Conservation (phyloP, 2,113 vertebrate species). For the Mixornis gularis region DNA sequence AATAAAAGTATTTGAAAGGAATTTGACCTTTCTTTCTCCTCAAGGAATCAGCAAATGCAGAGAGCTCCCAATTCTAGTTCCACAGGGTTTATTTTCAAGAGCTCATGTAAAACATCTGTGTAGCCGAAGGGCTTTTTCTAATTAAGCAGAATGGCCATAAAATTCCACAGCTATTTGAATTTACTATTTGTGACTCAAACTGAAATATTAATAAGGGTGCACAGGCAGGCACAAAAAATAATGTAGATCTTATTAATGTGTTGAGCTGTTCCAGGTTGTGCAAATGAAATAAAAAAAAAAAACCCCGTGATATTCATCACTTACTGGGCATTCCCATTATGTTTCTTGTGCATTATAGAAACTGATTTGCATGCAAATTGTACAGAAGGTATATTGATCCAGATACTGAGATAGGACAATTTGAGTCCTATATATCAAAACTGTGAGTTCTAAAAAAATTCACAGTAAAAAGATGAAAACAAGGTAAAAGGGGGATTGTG, state of each 20-base stretch:
- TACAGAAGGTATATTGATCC: not conserved
- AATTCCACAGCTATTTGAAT: slow-evolving; percentile 52
- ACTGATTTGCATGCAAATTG: not conserved
- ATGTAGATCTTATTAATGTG: slow-evolving; percentile 8
- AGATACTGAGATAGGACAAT: not conserved
- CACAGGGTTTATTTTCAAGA: slow-evolving; percentile 26
- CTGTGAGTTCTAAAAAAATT: not conserved
- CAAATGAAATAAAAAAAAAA: not conserved
- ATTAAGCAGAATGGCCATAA: slow-evolving; percentile 52
- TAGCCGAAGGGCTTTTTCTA: slow-evolving; percentile 49
- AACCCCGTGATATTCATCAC: not conserved
- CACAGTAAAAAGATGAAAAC: not conserved
- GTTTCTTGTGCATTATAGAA: not conserved
- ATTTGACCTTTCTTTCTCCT: slow-evolving; percentile 22
- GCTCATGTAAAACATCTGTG: slow-evolving; percentile 52
- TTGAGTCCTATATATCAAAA: not conserved
- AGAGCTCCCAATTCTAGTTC: slow-evolving; percentile 5
- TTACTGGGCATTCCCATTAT: not conserved
- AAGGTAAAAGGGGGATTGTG: not conserved
- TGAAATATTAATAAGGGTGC: slow-evolving; percentile 44
- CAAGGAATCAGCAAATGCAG: not conserved
- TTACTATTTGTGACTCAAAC: slow-evolving; percentile 5
- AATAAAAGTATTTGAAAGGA: slow-evolving; percentile 28
- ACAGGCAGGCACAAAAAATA: slow-evolving; percentile 35
- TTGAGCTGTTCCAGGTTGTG: not conserved